Conservation (phyloP, 2,797 vertebrate genomes). For the Tiaroga cobitis region DNA sequence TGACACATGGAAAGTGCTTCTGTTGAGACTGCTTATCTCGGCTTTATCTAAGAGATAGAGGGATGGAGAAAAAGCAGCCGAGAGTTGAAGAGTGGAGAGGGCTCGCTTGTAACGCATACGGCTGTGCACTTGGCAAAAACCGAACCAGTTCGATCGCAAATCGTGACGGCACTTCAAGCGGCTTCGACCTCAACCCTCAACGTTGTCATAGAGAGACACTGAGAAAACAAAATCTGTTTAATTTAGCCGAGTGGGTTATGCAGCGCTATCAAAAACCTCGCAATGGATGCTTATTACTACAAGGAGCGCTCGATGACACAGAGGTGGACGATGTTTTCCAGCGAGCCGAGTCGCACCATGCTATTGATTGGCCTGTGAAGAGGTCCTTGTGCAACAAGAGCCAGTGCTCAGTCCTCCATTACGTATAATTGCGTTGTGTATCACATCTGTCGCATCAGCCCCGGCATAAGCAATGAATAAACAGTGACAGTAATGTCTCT, state of each 20-base stretch:
- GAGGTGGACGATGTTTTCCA: conserved; percentile 72
- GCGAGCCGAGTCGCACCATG: conserved; percentile 66
- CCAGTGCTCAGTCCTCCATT: conserved; percentile 78
- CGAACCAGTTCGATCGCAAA: conserved; percentile 44
- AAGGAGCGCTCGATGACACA: conserved; percentile 72
- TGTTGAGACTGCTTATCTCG: conserved; percentile 63
- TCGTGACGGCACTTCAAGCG: background rate
- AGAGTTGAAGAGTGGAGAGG: conserved; percentile 45
- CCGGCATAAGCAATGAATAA: conserved; percentile 70
- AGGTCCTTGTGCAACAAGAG: conserved; percentile 80
- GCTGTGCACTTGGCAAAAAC: background rate
- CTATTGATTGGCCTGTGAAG: conserved; percentile 81
- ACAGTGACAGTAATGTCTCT: conserved; percentile 75
- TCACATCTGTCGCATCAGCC: conserved; percentile 71
- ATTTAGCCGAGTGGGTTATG: conserved; percentile 74
- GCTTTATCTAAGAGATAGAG: conserved; percentile 47
- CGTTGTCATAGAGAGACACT: conserved; percentile 60
- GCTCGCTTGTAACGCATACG: conserved; percentile 22
- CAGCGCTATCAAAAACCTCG: conserved; percentile 70
- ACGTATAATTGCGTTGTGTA: conserved; percentile 77
- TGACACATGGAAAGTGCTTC: conserved; percentile 52
- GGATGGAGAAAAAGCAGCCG: conserved; percentile 14
- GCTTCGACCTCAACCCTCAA: background rate
- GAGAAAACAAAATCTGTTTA: conserved; percentile 63
- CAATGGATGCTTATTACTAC: conserved; percentile 78